Evolutionary conservation across 2,797 vertebrate genomes (phyloP), one percentile per base, ranked within the genome.

Genomic region (Graptemys geographica): DNA sequence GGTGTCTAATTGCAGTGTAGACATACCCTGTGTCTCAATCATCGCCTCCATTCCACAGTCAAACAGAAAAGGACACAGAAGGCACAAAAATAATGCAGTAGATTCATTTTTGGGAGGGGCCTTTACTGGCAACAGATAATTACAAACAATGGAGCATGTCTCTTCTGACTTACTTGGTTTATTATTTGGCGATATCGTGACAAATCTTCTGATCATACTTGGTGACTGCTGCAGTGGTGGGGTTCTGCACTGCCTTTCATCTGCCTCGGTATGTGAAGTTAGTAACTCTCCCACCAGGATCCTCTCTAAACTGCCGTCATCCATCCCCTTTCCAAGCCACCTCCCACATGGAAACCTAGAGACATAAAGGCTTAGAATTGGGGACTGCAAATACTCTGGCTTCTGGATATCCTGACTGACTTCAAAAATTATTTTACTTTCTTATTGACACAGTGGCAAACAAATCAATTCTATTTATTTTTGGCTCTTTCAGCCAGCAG

Each of bases 221-320:
- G 99, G 99, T 2, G 99, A 99, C 97, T 99, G 99, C 97, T 99
- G 99, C 98, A 99, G 98, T 2, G 99, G 99, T 0, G 99, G 99
- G 0, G 99, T 99, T 90, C 99, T 98, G 95, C 99, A 99, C 93
- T 99, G 99, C 89, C 99, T 98, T 89, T 99, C 99, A 8, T 99
- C 99, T 2, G 97, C 99, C 92, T 99, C 99, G 0, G 98, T 97
- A 97, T 98, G 99, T 31, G 98, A 98, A 4, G 99, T 99, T 97
- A 99, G 98, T 96, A 99, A 95, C 96, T 99, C 99, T 92, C 99
- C 99, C 83, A 99, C 99, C 47, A 99, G 98, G 95, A 99, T 98
- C 93, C 99, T 99, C 98, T 99, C 99, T 93, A 99, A 97, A 96
- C 99, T 99, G 86, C 99, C 99, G 1, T 99, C 99, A 79, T 99